Evolutionary conservation across 2,797 vertebrate genomes (phyloP).

Genomic region (Helicolenus hilgendorfi): DNA sequence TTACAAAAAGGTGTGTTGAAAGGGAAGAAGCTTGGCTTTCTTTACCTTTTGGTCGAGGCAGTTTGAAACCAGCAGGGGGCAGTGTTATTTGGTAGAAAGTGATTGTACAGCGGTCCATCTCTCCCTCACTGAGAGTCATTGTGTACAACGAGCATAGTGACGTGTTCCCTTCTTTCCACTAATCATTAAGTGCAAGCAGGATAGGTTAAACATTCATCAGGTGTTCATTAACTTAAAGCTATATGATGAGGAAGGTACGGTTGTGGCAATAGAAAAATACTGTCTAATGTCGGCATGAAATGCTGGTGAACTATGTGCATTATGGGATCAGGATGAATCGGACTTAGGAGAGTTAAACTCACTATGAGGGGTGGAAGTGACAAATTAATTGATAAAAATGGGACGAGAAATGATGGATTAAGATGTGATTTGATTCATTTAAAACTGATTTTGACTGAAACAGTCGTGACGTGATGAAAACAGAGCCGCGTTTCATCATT

Average conservation of each 20-base stretch:
- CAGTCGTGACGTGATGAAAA: too few species aligned
- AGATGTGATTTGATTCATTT: too few species aligned
- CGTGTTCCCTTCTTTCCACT: neutral
- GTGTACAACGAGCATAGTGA: constrained; percentile 20
- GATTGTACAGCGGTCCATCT: constrained; percentile 59
- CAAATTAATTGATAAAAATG: too few species aligned
- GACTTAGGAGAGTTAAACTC: neutral
- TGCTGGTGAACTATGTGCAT: constrained; percentile 48
- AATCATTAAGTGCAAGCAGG: constrained; percentile 8
- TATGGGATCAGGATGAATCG: neutral
- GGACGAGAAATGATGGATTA: neutral
- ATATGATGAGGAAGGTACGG: neutral
- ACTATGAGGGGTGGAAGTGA: too few species aligned
- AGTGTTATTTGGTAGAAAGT: constrained; percentile 74
- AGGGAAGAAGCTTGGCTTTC: constrained; percentile 14
- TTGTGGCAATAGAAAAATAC: constrained; percentile 27
- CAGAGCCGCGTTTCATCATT: too few species aligned
- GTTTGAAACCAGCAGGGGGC: constrained; percentile 80
- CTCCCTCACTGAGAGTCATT: constrained; percentile 21
- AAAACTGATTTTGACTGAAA: too few species aligned
- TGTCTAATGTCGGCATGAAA: constrained; percentile 19
- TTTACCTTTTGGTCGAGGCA: constrained; percentile 19
- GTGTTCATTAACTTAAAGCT: neutral
- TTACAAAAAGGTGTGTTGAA: neutral
- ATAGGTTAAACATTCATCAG: constrained; percentile 23